Base-by-base conservation (phyloP, 2,888 invertebrate genomes). In the Orthosia gothica region DNA sequence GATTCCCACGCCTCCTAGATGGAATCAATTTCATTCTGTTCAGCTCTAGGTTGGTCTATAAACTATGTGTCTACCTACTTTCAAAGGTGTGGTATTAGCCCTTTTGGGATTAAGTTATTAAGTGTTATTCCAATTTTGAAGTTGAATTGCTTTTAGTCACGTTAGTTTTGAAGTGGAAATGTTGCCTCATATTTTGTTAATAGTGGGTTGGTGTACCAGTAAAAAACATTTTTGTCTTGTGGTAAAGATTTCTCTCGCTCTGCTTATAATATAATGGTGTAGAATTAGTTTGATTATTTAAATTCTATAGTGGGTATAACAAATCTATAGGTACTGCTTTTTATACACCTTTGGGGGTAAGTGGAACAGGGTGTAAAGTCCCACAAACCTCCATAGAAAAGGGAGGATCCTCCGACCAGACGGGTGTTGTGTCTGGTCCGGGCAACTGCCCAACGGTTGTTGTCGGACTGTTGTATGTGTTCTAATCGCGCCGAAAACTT, bases 1-100 rank as follows among this genome's bases (percentile, higher is more conserved):
- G 20, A 47, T 82, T 82, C 83, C 82, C 82, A 82, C 83, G 79
- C 79, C 69, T 75, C 70, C 47, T 2, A 61, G 83, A 66, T 62
- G 40, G 54, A 69, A 82, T 82, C 67, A 55, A 79, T 79, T 73
- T 67, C 55, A 50, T 75, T 81, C 66, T 70, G 50, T 63, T 50
- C 16, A 59, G 54, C 49, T 47, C 54, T 59, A 54, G 12, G 57
- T 54, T 74, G 26, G 23, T 61, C 49, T 49, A 64, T 73, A 72
- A 80, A 67, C 23, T 66, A 68, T 32, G 32, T 65, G 3, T 18
- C 55, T 20, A 32, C 67, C 58, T 40, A 67, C 67, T 64, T 79
- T 65, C 23, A 1, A 72, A 65, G 74, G 74, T 78, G 63, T 18
- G 76, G 70, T 64, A 2, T 55, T 18, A 40, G 40, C 55, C 57